phyloP scores from a whole-genome alignment of 2,888 invertebrate genomes.

The Tridacna crocea region DNA sequence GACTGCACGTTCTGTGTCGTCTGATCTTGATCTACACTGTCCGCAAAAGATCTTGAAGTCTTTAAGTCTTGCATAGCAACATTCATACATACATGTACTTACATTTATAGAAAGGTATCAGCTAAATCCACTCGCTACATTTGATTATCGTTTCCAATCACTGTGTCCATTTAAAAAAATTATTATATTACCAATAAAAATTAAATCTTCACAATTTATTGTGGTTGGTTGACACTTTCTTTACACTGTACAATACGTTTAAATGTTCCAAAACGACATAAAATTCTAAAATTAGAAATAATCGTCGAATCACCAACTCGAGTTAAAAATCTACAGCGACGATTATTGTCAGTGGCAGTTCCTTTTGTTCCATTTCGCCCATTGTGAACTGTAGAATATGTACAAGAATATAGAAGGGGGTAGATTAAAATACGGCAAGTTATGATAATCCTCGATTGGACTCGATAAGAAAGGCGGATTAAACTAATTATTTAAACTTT shows the following conservation, averaged over 20 bases:
- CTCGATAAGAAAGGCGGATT: conserved; percentile 18
- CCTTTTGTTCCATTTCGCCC: conserved; percentile 13
- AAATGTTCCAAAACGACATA: neutral
- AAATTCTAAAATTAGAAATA: neutral
- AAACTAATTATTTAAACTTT: conserved; percentile 1
- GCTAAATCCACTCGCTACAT: too few species aligned
- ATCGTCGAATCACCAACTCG: neutral
- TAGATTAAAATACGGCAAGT: conserved; percentile 13
- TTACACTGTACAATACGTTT: neutral
- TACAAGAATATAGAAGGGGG: neutral
- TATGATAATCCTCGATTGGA: conserved; percentile 20
- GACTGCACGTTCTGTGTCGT: too few species aligned
- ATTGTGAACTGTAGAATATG: neutral
- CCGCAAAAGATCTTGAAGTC: too few species aligned
- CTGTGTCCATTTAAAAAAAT: neutral
- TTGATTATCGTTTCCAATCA: too few species aligned
- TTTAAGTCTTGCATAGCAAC: too few species aligned
- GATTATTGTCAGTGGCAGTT: neutral
- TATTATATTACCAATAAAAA: neutral
- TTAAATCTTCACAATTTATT: too few species aligned
- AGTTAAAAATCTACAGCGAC: neutral
- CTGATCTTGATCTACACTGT: too few species aligned
- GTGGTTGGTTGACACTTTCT: too few species aligned
- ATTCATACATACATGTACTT: too few species aligned
- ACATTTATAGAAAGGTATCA: too few species aligned